Base-by-base conservation (phyloP, 2,888 invertebrate species). In the Aspidapion aeneum region DNA sequence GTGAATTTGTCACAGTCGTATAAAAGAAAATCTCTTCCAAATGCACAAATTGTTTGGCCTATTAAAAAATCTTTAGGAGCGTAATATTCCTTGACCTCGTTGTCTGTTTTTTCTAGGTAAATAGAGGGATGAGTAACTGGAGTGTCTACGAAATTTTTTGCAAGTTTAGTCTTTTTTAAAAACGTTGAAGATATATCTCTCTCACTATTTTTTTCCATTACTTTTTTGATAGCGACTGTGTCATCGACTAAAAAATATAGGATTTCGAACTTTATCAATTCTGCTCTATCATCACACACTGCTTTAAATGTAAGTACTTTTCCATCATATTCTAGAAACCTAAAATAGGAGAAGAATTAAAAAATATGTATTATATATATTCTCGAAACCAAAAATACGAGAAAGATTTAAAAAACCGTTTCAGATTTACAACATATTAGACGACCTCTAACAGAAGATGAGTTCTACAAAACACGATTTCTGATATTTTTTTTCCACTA, bases 1-100 rank as follows among this genome's bases (percentile, higher is more conserved):
- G 94, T 94, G 78, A 91, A 93, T 18, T 82, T 77, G 74, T 94
- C 94, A 75, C 92, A 92, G 76, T 94, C 90, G 70, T 86, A 88
- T 2, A 95, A 78, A 7, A 93, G 81, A 79, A 94, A 90, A 70
- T 85, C 81, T 21, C 90, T 83, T 0, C 89, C 90, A 55, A 89
- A 83, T 35, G 91, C 83, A 73, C 83, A 88, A 52, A 91, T 79
- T 0, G 88, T 90, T 67, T 87, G 83, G 0, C 94, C 94, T 1
- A 94, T 82, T 70, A 86, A 77, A 55, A 96, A 86, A 79, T 95
- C 93, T 74, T 83, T 84, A 0, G 94, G 91, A 49, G 87, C 83
- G 77, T 92, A 93, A 77, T 88, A 94, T 77, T 91, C 89, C 0
- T 86, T 85, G 59, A 90, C 85, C 77, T 93, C 93, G 35, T 85